Base-by-base conservation (phyloP, 1,140 invertebrate genomes). In the Uloborus diversus region DNA sequence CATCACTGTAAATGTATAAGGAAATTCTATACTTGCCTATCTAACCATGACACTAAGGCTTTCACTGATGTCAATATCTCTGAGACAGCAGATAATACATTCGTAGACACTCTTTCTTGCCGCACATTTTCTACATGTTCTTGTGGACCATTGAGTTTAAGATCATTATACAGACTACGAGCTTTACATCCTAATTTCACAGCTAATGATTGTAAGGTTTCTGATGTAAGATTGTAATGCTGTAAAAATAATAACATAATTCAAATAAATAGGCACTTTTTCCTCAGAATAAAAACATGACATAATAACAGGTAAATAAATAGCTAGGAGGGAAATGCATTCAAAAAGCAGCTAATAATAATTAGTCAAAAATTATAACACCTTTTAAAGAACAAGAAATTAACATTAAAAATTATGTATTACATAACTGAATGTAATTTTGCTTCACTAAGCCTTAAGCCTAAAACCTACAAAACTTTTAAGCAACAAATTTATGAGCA, bases 191-290 rank as follows among this genome's bases (percentile, higher is more conserved):
- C 94, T 37, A 97, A 87, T 81, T 93, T 91, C 65, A 97, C 86
- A 1, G 95, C 94, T 80, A 97, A 86, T 80, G 94, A 90, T 87
- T 97, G 95, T 32, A 97, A 87, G 86, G 96, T 97, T 87, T 97
- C 95, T 82, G 93, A 91, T 81, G 95, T 92, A 80, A 96, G 87
- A 84, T 95, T 94, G 90, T 95, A 96, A 85, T 97, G 93, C 88
- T 82, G 32, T 13, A 59, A 71, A 57, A 56, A n/a, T 32, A 69
- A 56, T n/a, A n/a, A n/a, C n/a, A n/a, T n/a, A n/a, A n/a, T n/a
- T n/a, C n/a, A n/a, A n/a, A n/a, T n/a, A n/a, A n/a, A n/a, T n/a
- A n/a, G n/a, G n/a, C n/a, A n/a, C n/a, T n/a, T n/a, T n/a, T n/a
- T n/a, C n/a, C n/a, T n/a, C n/a, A n/a, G n/a, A 32, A 62, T 3